phyloP scores from a whole-genome alignment of 2,113 vertebrate species.

The Athene noctua region DNA sequence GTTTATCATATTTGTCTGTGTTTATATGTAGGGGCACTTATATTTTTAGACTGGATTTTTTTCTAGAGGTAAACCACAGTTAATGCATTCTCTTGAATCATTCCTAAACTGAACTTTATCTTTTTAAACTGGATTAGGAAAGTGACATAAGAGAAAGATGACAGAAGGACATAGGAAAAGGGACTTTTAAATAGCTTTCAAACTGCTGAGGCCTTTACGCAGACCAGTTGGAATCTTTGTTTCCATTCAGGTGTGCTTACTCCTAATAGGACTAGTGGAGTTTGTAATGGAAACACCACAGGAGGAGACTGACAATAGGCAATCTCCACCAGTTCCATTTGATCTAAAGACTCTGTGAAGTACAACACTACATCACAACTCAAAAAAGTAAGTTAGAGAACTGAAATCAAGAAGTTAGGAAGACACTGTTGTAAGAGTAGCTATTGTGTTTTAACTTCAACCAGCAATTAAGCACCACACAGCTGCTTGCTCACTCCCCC shows the following conservation, averaged over 20 bases:
- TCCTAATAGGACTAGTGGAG: accelerated
- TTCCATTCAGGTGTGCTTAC: background rate
- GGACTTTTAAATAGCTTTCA: background rate
- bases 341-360: background rate
- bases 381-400: background rate
- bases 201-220: background rate
- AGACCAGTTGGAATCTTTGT: background rate
- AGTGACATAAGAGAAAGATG: background rate
- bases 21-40: background rate
- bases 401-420: background rate
- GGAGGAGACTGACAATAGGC: background rate
- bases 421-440: background rate
- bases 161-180: background rate
- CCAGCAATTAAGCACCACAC: too few species aligned
- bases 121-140: background rate
- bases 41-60: background rate
- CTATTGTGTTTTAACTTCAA: background rate
- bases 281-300: background rate
- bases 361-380: background rate
- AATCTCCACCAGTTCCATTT: background rate
- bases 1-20: background rate
- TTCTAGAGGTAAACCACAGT: background rate
- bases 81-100: background rate
- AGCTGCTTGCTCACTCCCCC: too few species aligned
- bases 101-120: background rate